Base-by-base conservation (phyloP, 35 echinoderm and acorn worm species). In the Apostichopus parvimensis region DNA sequence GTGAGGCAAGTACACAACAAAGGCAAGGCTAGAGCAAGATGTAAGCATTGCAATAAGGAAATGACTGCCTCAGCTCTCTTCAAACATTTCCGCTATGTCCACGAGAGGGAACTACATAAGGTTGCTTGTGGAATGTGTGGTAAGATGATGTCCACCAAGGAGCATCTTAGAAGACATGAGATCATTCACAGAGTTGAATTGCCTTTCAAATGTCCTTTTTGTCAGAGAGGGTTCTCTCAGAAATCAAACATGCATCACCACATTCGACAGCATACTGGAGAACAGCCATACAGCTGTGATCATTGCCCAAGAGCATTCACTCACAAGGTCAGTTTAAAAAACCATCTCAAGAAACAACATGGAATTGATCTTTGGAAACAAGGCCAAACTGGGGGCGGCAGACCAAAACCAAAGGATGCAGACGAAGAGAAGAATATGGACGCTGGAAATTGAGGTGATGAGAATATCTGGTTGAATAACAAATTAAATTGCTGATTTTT, bases 321-420 rank as follows among this genome's bases (percentile, higher is more conserved):
- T 0, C 94, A 95, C 87, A 95, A 95, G 53, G 91, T 95, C 83
- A 95, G 94, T 68, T 73, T 95, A 15, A 95, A 95, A 77, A 95
- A 87, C 1, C 94, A 95, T 57, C 80, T 93, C 22, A 95, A 93
- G 78, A 95, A 86, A 23, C 64, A 79, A 18, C 94, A 95, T 80
- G 91, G 91, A 1, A 93, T 95, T 28, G 94, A 95, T 56, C 90
- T 87, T 70, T 95, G 91, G 91, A 90, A 91, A 56, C 22, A 94
- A 59, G 55, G 81, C 3, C 81, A 84, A 5, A 84, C 81, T 6
- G 81, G 81, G 81, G 55, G 54, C 57, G 81, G 81, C 57, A 59
- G 57, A 55, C 78, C 53, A 53, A 80, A 55, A 52, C 13, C 78
- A 23, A 55, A 53, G 58, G 81, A 84, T 55, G 54, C 7, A 58